Conservation (phyloP, 2,113 vertebrate genomes). For the Phaethon lepturus region DNA sequence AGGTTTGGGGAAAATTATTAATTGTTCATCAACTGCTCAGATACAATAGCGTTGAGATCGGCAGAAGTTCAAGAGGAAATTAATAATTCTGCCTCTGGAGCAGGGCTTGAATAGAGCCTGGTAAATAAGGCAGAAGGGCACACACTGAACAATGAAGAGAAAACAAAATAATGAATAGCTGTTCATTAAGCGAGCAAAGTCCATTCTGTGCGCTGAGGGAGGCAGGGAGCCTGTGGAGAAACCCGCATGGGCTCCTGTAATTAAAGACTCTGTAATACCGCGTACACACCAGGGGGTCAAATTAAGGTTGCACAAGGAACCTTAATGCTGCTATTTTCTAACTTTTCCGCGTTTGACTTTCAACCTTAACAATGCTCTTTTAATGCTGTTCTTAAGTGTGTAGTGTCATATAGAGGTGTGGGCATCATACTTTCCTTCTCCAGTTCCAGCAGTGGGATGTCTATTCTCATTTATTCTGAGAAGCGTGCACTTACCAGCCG, state of each 20-base stretch:
- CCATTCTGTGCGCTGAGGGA: not conserved
- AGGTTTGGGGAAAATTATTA: slow-evolving; percentile 32
- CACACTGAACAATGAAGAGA: not conserved
- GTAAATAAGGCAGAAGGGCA: slow-evolving; percentile 46
- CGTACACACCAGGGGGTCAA: fast-evolving
- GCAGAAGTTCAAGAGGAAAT: slow-evolving; percentile 56
- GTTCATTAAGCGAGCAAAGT: slow-evolving; percentile 49
- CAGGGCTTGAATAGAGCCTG: not conserved
- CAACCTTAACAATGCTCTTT: not conserved
- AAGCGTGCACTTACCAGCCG: not conserved
- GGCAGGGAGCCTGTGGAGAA: not conserved
- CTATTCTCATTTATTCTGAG: not conserved
- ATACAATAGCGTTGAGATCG: not conserved
- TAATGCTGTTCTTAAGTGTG: not conserved
- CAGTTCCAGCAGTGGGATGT: not conserved
- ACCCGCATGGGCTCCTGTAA: not conserved
- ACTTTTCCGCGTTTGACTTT: slow-evolving; percentile 3
- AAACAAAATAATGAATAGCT: slow-evolving; percentile 37
- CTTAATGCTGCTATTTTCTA: not conserved
- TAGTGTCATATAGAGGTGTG: not conserved
- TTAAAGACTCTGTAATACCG: slow-evolving; percentile 15
- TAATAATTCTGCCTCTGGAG: slow-evolving; percentile 31
- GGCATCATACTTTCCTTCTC: not conserved
- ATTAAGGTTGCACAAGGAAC: not conserved
- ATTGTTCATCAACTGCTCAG: slow-evolving; percentile 21